Evolutionary conservation across 2,888 invertebrate genomes (phyloP).

Genomic region (Axea sp.): DNA sequence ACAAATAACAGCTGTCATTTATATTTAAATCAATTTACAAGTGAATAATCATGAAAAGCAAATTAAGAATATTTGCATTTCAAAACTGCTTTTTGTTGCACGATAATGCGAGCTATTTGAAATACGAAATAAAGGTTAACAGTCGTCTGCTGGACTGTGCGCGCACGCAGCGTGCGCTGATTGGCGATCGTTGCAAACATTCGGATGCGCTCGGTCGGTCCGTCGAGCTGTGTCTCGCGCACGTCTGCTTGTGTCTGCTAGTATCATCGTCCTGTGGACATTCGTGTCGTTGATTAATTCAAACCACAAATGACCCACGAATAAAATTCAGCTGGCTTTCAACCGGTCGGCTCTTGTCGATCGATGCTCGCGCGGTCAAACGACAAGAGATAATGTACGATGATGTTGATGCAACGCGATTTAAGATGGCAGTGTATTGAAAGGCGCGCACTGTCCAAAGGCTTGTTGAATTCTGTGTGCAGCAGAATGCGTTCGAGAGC

Average conservation of each 20-base stretch:
- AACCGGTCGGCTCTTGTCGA: not conserved
- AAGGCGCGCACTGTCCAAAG: conserved; percentile 62
- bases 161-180: not conserved
- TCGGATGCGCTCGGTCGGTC: not conserved
- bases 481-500: conserved; percentile 65
- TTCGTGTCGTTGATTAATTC: not conserved
- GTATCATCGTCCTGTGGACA: conserved; percentile 12
- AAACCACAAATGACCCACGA: too few species aligned
- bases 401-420: conserved; percentile 23
- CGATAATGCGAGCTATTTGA: too few species aligned
- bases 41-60: too few species aligned
- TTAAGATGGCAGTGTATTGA: conserved; percentile 69
- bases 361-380: not conserved
- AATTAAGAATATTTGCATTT: too few species aligned
- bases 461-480: conserved; percentile 52
- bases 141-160: conserved; percentile 1
- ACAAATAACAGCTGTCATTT: too few species aligned
- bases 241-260: conserved; percentile 14
- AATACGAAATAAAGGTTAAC: too few species aligned
- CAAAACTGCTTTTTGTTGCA: too few species aligned
- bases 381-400: conserved; percentile 16
- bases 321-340: too few species aligned
- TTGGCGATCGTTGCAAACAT: not conserved
- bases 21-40: too few species aligned
- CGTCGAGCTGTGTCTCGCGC: not conserved